Conservation (phyloP, 2,797 vertebrate genomes). For the Sebastolobus alascanus region DNA sequence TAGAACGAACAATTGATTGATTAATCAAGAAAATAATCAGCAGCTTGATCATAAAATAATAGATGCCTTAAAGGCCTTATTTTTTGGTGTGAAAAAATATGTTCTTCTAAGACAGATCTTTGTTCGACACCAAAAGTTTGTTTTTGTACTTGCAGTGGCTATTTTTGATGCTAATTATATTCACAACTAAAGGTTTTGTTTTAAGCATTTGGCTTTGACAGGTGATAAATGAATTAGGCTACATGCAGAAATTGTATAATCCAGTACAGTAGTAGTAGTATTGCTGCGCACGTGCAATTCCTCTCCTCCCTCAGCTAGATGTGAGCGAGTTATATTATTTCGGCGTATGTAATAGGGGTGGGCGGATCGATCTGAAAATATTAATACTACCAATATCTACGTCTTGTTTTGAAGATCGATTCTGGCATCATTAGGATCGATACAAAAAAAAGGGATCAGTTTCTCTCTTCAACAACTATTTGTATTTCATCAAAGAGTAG, state of each 20-base stretch:
- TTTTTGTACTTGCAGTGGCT: not conserved
- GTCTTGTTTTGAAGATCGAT: too few species aligned
- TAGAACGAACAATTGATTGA: rapidly evolving
- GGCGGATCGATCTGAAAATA: too few species aligned
- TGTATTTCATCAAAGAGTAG: too few species aligned
- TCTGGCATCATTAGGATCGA: too few species aligned
- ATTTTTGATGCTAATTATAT: not conserved
- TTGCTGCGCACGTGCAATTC: not conserved
- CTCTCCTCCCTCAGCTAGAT: not conserved
- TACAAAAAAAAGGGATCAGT: too few species aligned
- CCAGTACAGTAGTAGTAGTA: not conserved
- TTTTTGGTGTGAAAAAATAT: not conserved
- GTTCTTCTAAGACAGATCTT: not conserved
- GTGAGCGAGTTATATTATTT: too few species aligned
- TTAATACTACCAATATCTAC: too few species aligned
- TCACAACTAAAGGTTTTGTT: not conserved
- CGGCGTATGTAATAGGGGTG: too few species aligned
- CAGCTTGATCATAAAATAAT: not conserved
- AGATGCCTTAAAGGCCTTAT: not conserved
- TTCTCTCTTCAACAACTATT: too few species aligned
- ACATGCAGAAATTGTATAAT: not conserved
- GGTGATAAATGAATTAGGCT: not conserved
- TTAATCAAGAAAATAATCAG: not conserved
- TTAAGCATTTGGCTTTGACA: not conserved
- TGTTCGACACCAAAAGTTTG: not conserved